Base-by-base conservation (phyloP, 2,797 vertebrate genomes). In the Esox lucius region DNA sequence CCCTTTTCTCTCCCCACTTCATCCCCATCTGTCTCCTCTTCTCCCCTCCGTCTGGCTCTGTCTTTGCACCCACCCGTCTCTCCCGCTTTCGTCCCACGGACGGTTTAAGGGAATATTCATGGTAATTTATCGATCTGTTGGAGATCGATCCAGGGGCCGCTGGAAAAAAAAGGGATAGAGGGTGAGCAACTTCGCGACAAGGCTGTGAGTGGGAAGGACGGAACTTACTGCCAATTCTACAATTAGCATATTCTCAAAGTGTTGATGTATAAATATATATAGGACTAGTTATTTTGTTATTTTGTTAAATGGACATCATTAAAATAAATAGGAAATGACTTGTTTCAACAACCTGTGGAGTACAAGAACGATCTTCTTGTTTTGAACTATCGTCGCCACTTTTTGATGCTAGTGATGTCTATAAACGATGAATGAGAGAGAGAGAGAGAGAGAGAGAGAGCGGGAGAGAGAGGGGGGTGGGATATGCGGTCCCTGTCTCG, bases 111-210 rank as follows among this genome's bases (percentile, higher is more conserved):
- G 84, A 91, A 90, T 95, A 95, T 95, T 95, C 95, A 94, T 91
- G 94, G 92, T 90, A 87, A 93, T 90, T 86, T 92, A 96, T 97
- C 90, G 96, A 96, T 95, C 93, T 87, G 89, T 87, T 80, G 17
- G 75, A 83, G 91, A 94, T 94, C 91, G 94, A 95, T 95, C 90
- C 82, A 81, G 79, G 89, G 85, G 91, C 93, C 91, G 90, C 91
- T 94, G 91, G 90, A 89, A 79, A 78, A 78, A 83, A 71, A 74
- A 78, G 81, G 84, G 71, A 64, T 70, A 72, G 85, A 84, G 78
- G 83, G 75, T 72, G 86, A 82, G 80, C 87, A 88, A 89, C 70
- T 90, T 92, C 85, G 75, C 72, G 61, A 81, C 76, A 46, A 76
- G 64, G 68, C 56, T 33, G 35, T 49, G 59, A 70, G 53, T 73